Base-by-base conservation (phyloP, 2,888 invertebrate species). In the Chouioia cunea region DNA sequence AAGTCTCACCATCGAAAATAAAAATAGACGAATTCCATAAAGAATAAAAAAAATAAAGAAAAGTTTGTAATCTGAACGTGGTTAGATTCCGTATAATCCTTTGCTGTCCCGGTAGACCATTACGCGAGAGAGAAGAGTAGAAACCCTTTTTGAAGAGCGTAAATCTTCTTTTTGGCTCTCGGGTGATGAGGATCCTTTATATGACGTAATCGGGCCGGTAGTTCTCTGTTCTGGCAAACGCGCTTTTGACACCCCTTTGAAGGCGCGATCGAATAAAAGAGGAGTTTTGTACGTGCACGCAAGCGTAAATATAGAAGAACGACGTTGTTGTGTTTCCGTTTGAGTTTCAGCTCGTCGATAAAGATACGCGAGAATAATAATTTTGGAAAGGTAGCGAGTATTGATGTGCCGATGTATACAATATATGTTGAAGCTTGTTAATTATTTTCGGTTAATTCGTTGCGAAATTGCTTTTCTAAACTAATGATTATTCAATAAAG, bases 131-230 rank as follows among this genome's bases (percentile, higher is more conserved):
- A 10, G 10, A 47, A 36, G 27, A 12, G 27, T n/a, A 16, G 12
- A 63, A 58, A 63, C 59, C 69, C 64, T 64, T 70, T 70, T 36
- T 36, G 36, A 36, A 53, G 65, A 54, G 60, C 64, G 60, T 60
- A 70, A 65, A 65, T 65, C 70, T 60, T 18, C 53, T 48, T 65
- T 59, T 58, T 36, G 48, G n/a, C n/a, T n/a, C n/a, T n/a, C 53
- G 23, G 12, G 20, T 36, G 65, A 56, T 18, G 65, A 53, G 58
- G 36, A 6, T 36, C 36, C 52, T 75, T 68, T 76, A 76, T 75
- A 76, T 75, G 74, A 75, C 75, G 76, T 75, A 77, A 78, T 78
- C 77, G 76, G 73, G 73, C 73, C 68, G 63, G 64, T 67, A 66
- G 64, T 64, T 66, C 60, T 48, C 71, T n/a, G n/a, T n/a, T n/a